phyloP scores from a whole-genome alignment of 2,888 invertebrate species.

The Salticus scenicus region DNA sequence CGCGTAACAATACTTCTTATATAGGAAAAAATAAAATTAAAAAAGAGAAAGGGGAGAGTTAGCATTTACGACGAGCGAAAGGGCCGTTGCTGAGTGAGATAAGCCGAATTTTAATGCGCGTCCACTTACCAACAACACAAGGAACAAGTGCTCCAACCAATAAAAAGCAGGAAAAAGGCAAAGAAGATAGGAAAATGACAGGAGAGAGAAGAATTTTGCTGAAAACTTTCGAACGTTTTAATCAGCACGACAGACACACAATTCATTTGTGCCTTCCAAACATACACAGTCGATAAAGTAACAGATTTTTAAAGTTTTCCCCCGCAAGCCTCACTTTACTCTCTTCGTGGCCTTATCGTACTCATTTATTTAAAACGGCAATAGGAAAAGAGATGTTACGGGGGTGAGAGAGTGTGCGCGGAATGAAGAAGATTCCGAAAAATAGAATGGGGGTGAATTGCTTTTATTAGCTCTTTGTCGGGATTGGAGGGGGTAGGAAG shows the following conservation, averaged over 20 bases:
- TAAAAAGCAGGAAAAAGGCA: constrained; percentile 62
- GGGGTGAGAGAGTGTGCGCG: constrained; percentile 9
- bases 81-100: constrained; percentile 33
- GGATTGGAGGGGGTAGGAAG: constrained; percentile 29
- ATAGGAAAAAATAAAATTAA: constrained; percentile 3
- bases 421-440: constrained; percentile 14
- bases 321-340: neutral
- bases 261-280: constrained; percentile 62
- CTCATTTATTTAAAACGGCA: constrained; percentile 67
- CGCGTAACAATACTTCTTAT: neutral
- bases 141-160: constrained; percentile 60
- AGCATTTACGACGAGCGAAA: neutral
- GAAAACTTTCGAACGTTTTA: constrained; percentile 66
- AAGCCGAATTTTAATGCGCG: constrained; percentile 53
- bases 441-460: constrained; percentile 29
- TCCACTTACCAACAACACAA: constrained; percentile 57
- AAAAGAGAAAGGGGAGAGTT: neutral
- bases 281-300: constrained; percentile 62
- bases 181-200: constrained; percentile 13
- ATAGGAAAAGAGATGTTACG: constrained; percentile 24
- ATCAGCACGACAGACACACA: constrained; percentile 65
- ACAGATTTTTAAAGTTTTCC: constrained; percentile 70
- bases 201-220: constrained; percentile 37
- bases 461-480: constrained; percentile 64
- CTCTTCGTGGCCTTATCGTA: constrained; percentile 53